These are phyloP conservation scores for Cyphomyrus plagiostoma DNA, from an alignment of 2,113 vertebrate genomes.

Conservation along the genomic window DNA sequence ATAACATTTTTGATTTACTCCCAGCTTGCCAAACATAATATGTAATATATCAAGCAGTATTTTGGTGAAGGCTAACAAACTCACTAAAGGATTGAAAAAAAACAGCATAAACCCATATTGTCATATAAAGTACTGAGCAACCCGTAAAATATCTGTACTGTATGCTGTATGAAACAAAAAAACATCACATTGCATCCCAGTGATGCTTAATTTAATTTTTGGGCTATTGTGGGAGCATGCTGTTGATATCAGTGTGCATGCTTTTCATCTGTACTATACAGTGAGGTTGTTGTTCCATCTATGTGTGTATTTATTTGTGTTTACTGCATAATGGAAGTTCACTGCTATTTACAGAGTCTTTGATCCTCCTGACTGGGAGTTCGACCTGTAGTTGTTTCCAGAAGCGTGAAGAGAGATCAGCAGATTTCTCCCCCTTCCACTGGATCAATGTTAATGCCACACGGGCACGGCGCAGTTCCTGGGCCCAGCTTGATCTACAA, in stretches of 20 bases:
- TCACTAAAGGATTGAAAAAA: not conserved
- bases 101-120: not conserved
- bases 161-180: not conserved
- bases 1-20: not conserved
- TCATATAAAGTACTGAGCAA: not conserved
- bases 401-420: slow-evolving; percentile 74
- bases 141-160: too few species aligned
- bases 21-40: not conserved
- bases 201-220: not conserved
- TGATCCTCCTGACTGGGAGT: slow-evolving; percentile 67
- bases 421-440: slow-evolving; percentile 89
- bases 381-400: slow-evolving; percentile 89
- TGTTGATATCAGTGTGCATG: not conserved
- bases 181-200: not conserved
- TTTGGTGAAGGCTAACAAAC: not conserved
- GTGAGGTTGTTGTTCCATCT: not conserved
- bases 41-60: not conserved
- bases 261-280: not conserved
- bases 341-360: not conserved
- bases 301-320: not conserved
- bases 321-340: not conserved
- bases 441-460: slow-evolving; percentile 76
- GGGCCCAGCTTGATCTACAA: slow-evolving; percentile 66
- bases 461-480: slow-evolving; percentile 78
- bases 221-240: slow-evolving; percentile 4